Evolutionary conservation across 2,113 vertebrate species (phyloP).

Genomic region (Muntiacus muntjak): DNA sequence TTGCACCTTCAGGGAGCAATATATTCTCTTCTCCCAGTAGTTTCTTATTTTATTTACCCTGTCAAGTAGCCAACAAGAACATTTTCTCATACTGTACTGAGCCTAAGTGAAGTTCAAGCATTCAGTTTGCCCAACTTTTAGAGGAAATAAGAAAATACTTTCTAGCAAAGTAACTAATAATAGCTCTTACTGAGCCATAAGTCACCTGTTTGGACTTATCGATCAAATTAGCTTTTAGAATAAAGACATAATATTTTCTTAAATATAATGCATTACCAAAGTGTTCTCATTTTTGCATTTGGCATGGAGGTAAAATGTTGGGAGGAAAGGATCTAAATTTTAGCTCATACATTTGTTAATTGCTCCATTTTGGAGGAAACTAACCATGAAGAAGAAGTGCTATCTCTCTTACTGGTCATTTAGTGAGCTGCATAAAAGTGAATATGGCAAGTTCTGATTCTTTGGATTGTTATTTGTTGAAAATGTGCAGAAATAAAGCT

Average conservation of each 20-base stretch:
- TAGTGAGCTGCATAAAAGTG: conserved; percentile 37
- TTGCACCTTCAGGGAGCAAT: conserved; percentile 78
- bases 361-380: conserved; percentile 23
- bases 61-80: conserved; percentile 74
- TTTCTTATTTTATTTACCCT: conserved; percentile 81
- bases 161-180: conserved; percentile 16
- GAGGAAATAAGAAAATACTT: conserved; percentile 50
- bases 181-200: conserved; percentile 21
- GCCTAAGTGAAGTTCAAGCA: conserved; percentile 56
- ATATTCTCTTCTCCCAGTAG: conserved; percentile 70
- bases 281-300: conserved; percentile 35
- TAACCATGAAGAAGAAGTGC: conserved; percentile 49
- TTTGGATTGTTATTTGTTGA: conserved; percentile 46
- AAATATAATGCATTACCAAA: neutral
- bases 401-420: conserved; percentile 49
- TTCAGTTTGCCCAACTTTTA: conserved; percentile 39
- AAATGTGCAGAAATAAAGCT: conserved; percentile 55
- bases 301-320: neutral
- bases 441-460: conserved; percentile 11
- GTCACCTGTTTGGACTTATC: conserved; percentile 32
- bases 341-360: conserved; percentile 36
- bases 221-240: conserved; percentile 34
- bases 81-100: conserved; percentile 47
- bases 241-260: conserved; percentile 37
- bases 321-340: conserved; percentile 21